A percentile compares a stretch with the other conserved stretches of the same genome.
These are phyloP conservation scores for Cosmorhoe ocellata DNA, from an alignment of 2,888 invertebrate genomes.

Conservation along the genomic window DNA sequence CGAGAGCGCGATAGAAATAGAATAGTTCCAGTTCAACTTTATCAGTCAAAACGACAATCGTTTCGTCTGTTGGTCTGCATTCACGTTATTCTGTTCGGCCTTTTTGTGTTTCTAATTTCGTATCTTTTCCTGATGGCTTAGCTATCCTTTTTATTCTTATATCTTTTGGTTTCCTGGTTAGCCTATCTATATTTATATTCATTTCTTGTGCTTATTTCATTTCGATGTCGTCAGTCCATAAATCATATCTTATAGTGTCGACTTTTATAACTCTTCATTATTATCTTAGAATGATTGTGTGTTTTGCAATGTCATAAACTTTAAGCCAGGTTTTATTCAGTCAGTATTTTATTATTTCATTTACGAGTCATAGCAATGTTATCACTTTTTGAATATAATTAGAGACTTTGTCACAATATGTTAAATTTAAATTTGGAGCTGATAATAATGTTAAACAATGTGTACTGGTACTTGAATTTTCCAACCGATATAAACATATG, in stretches of 20 bases:
- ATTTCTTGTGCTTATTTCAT: neutral
- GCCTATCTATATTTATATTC: neutral
- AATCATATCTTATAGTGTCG: neutral
- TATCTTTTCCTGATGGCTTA: conserved; percentile 13
- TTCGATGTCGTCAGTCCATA: neutral
- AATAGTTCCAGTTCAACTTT: conserved; percentile 59
- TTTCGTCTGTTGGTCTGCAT: conserved; percentile 50
- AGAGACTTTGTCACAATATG: neutral
- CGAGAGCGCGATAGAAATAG: conserved; percentile 62
- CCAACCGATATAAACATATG: too few relatives aligned
- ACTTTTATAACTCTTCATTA: neutral
- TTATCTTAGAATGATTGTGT: neutral
- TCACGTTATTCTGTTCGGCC: conserved; percentile 49
- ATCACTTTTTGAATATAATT: neutral
- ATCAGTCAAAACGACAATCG: conserved; percentile 50
- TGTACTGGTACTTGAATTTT: neutral
- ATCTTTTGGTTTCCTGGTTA: too few relatives aligned
- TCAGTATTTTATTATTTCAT: neutral
- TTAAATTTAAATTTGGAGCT: neutral
- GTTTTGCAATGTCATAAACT: neutral
- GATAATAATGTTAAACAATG: conserved; percentile 4
- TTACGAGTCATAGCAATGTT: neutral
- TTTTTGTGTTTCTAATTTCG: conserved; percentile 37
- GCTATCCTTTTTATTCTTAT: neutral
- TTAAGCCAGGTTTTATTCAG: neutral